These are phyloP conservation scores for Arge pagana DNA, from an alignment of 2,888 invertebrate species.

Conservation along the genomic window DNA sequence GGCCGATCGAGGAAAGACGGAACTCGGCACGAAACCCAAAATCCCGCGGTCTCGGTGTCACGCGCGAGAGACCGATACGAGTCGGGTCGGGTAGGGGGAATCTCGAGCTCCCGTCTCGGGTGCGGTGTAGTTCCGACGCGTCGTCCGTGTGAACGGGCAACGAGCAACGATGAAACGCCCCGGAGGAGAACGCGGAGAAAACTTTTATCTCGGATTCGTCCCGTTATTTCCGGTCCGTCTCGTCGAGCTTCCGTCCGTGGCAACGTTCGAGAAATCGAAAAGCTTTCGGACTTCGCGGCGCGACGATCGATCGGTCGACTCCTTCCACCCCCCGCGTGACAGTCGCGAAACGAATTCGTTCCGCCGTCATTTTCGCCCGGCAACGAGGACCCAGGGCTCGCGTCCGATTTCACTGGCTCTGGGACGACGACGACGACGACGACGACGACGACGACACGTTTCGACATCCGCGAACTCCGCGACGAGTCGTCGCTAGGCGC, in stretches of 20 bases:
- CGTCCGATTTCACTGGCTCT: no score
- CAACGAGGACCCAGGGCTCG: background rate
- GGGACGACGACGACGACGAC: no score
- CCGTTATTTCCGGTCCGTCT: constrained; percentile 43
- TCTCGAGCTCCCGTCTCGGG: no score
- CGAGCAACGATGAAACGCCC: constrained; percentile 28
- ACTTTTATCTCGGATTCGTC: constrained; percentile 38
- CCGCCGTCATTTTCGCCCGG: background rate
- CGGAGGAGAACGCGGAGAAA: constrained; percentile 20
- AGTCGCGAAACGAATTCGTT: background rate
- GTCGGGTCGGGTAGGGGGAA: no score
- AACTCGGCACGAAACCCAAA: background rate
- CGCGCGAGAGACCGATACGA: no score
- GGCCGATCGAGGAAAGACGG: background rate
- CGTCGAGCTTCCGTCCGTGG: constrained; percentile 31
- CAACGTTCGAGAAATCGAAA: constrained; percentile 34
- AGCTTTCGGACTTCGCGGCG: constrained; percentile 32
- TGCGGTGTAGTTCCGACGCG: no score
- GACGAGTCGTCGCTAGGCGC: no score
- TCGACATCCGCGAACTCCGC: no score
- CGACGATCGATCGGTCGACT: constrained; percentile 26
- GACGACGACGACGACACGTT: no score
- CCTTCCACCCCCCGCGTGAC: background rate
- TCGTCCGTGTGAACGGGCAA: background rate
- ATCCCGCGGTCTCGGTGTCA: background rate